phyloP scores from a whole-genome alignment of 2,888 invertebrate species.

The Seira sanloemensis region DNA sequence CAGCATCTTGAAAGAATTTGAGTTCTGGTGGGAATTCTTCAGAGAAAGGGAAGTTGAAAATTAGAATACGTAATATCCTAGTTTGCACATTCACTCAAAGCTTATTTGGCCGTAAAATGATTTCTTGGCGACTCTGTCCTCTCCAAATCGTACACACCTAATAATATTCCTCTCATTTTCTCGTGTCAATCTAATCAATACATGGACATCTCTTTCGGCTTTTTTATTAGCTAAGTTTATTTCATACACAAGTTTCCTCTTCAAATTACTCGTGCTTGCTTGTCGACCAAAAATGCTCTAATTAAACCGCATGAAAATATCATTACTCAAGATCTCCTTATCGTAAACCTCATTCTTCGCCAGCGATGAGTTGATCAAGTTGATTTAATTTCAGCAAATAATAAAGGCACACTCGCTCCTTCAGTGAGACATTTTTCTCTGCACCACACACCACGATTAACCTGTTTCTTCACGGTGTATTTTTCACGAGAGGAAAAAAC shows the following conservation, averaged over 20 bases:
- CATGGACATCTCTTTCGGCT: too few relatives aligned
- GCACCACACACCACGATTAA: slow-evolving; percentile 39
- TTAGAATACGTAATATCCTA: not conserved
- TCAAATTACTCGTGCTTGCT: too few relatives aligned
- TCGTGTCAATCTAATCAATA: not conserved
- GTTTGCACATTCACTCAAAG: not conserved
- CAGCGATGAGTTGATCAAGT: not conserved
- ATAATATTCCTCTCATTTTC: not conserved
- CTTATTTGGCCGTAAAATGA: not conserved
- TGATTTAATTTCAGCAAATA: not conserved
- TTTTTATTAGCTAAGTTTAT: too few relatives aligned
- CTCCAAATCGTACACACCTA: too few relatives aligned
- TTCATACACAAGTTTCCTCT: too few relatives aligned
- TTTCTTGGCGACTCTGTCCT: not conserved
- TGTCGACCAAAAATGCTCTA: too few relatives aligned
- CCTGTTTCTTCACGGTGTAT: slow-evolving; percentile 53
- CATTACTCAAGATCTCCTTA: not conserved
- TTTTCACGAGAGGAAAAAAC: slow-evolving; percentile 35
- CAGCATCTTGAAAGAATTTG: slow-evolving; percentile 56
- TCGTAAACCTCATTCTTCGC: not conserved
- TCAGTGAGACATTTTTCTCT: slow-evolving; percentile 18
- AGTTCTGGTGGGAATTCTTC: not conserved
- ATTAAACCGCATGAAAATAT: not conserved
- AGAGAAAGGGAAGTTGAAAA: not conserved
- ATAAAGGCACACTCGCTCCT: not conserved